Conservation (phyloP, 1,140 invertebrate genomes). For the Conus betulinus region DNA sequence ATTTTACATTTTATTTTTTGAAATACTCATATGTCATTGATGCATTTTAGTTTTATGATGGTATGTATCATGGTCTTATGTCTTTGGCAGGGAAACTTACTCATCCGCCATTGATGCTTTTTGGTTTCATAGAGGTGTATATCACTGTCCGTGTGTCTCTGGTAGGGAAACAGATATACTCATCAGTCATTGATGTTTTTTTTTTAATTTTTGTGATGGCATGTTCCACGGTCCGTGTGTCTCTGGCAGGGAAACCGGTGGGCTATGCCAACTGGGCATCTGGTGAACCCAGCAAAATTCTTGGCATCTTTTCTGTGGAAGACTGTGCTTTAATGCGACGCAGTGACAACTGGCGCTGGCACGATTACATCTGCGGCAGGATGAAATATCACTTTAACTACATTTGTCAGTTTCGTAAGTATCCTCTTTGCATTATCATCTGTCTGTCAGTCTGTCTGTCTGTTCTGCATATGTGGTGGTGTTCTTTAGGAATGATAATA, state of each 20-base stretch:
- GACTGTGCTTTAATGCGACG: slow-evolving; percentile 62
- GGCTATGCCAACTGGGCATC: slow-evolving; percentile 56
- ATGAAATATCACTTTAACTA: slow-evolving; percentile 56
- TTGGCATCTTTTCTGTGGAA: slow-evolving; percentile 56
- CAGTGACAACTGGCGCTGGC: slow-evolving; percentile 57
- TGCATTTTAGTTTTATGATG: no score
- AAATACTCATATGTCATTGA: no score
- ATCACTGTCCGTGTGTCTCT: neutral
- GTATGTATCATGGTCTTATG: no score
- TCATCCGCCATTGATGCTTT: no score
- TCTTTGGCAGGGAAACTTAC: no score
- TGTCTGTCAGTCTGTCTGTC: slow-evolving; percentile 4
- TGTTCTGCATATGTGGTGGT: neutral
- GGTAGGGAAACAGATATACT: slow-evolving; percentile 52
- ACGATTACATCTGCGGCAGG: slow-evolving; percentile 58
- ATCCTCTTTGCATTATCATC: neutral
- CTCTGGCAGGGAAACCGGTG: slow-evolving; percentile 46
- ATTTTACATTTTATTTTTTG: no score
- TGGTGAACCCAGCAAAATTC: slow-evolving; percentile 55
- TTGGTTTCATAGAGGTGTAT: no score
- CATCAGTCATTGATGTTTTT: no score
- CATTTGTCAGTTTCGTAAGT: slow-evolving; percentile 66
- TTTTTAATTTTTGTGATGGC: no score
- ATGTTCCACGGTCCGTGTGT: neutral
- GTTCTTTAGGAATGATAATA: neutral